A percentile compares a stretch with the other conserved stretches of the same genome.
Evolutionary conservation across 2,113 vertebrate species (phyloP).

Genomic region (Desmodus rotundus): DNA sequence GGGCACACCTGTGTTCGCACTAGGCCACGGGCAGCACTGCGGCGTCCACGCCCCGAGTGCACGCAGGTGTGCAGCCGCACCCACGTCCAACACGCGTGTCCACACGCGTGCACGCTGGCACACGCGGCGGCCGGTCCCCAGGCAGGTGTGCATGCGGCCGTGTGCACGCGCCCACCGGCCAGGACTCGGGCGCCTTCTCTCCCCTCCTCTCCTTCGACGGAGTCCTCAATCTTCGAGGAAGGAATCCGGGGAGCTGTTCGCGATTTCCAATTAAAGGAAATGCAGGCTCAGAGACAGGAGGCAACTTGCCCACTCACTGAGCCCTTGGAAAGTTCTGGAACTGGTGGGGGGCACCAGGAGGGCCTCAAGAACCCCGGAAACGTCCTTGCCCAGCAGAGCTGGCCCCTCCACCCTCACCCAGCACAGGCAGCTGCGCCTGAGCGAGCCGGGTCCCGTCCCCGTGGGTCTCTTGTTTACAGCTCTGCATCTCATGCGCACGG

Average conservation of each 20-base stretch:
- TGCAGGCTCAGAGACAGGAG: background rate
- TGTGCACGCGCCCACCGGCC: too few species aligned
- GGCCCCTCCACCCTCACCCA: background rate
- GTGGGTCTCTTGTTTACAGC: background rate
- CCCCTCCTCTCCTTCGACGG: background rate
- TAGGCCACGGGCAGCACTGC: accelerated
- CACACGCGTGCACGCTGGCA: background rate
- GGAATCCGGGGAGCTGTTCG: background rate
- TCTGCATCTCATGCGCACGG: conserved; percentile 32
- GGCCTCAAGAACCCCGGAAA: background rate
- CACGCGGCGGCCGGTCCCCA: background rate
- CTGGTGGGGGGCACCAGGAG: background rate
- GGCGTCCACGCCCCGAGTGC: accelerated
- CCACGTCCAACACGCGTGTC: accelerated
- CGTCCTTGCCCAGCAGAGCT: background rate
- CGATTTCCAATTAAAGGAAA: background rate
- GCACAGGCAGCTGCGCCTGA: background rate
- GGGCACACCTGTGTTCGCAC: background rate
- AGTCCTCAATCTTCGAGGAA: background rate
- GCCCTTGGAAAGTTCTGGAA: background rate
- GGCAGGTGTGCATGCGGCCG: too few species aligned
- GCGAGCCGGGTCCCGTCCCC: background rate
- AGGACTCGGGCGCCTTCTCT: too few species aligned
- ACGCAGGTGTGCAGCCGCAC: background rate
- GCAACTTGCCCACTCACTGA: background rate